These are phyloP conservation scores for Hartigia nigra DNA, from an alignment of 2,888 invertebrate species.

Conservation along the genomic window DNA sequence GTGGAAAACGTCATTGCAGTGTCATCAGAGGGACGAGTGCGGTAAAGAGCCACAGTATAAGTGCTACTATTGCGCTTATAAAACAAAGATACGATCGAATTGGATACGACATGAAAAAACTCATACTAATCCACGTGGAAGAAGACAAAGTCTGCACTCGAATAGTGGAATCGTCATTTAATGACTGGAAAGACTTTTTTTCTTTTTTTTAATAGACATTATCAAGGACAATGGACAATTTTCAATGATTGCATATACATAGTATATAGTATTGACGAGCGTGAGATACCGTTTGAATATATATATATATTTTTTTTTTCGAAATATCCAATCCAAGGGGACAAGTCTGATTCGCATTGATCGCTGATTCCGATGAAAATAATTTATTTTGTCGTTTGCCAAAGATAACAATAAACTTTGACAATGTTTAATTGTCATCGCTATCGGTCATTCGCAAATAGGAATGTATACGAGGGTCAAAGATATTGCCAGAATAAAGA, in stretches of 20 bases:
- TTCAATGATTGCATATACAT: neutral
- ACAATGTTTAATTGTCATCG: neutral
- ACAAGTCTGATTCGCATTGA: neutral
- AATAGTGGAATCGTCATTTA: constrained; percentile 9
- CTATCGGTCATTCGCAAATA: neutral
- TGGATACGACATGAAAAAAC: constrained; percentile 43
- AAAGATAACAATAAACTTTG: neutral
- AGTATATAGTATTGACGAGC: neutral
- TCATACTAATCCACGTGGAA: constrained; percentile 30
- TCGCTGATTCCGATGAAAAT: neutral
- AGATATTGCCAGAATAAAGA: neutral
- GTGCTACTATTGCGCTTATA: constrained; percentile 53
- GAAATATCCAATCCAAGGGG: neutral
- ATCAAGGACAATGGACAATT: neutral
- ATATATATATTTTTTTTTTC: neutral
- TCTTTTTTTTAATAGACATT: neutral
- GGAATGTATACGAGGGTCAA: neutral
- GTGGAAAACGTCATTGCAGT: constrained; percentile 62
- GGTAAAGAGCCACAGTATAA: constrained; percentile 53
- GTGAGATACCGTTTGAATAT: neutral
- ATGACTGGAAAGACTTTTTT: neutral
- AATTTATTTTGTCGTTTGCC: neutral
- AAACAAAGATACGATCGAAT: constrained; percentile 48
- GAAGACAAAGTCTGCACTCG: constrained; percentile 7
- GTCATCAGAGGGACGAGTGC: constrained; percentile 75